A percentile compares a stretch with the other conserved stretches of the same genome.
Evolutionary conservation across 2,888 invertebrate species (phyloP).

Genomic region (Alloplasta piceator): DNA sequence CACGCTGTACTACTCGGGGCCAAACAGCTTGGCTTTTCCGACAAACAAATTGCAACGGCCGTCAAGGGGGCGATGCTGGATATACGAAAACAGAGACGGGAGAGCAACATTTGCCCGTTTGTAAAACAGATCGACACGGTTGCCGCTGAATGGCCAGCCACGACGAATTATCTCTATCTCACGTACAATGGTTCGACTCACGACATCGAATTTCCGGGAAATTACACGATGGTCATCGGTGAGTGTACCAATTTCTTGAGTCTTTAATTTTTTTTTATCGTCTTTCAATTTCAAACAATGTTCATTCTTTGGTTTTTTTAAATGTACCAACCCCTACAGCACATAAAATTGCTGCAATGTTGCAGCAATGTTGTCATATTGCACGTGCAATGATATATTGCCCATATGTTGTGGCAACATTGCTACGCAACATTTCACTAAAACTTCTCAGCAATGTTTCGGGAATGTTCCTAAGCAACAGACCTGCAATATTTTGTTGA

Average conservation of each 20-base stretch:
- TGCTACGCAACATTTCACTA: too few relatives aligned
- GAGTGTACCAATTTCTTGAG: conserved; percentile 57
- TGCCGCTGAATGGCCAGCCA: conserved; percentile 99
- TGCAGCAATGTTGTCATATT: too few relatives aligned
- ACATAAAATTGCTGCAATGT: too few relatives aligned
- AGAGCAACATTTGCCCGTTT: conserved; percentile 91
- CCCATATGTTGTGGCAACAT: too few relatives aligned
- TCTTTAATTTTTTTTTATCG: neutral
- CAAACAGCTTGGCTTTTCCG: conserved; percentile 98
- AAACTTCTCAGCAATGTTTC: too few relatives aligned
- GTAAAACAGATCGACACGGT: conserved; percentile 99
- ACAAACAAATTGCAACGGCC: conserved; percentile 96
- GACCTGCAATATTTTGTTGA: too few relatives aligned
- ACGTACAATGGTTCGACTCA: conserved; percentile 96
- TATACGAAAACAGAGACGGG: conserved; percentile 90
- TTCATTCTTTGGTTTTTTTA: too few relatives aligned
- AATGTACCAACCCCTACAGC: too few relatives aligned
- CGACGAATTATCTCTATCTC: conserved; percentile 98
- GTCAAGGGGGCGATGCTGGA: conserved; percentile 95
- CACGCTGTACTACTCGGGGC: conserved; percentile 89
- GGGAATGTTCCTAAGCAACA: too few relatives aligned
- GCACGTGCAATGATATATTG: too few relatives aligned
- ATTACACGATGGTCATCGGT: conserved; percentile 94
- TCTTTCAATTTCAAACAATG: neutral
- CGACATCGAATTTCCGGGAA: conserved; percentile 92